Evolutionary conservation across 2,113 vertebrate genomes (phyloP), one percentile per base, ranked within the genome.

Genomic region (Malurus melanocephalus): DNA sequence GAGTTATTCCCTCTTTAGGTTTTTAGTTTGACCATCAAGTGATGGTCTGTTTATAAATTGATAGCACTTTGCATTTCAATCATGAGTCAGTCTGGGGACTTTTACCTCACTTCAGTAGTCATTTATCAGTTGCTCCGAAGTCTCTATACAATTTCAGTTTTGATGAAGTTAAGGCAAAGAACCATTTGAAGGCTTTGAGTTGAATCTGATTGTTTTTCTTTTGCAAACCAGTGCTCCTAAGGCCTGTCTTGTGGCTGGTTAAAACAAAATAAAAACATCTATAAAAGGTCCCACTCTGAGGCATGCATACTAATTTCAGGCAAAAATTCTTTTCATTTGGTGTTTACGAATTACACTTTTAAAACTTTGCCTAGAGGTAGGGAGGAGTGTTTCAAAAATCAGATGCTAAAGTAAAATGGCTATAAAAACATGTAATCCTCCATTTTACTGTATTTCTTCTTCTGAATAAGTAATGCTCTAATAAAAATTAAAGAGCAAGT

Each of bases 401-500:
- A 94, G 71, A 93, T 88, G 92, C 65, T 95, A 94, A 94, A 91
- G 51, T 92, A 89, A 96, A 85, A 93, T 80, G 32, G 88, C 88
- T 89, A 55, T 80, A 67, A 82, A 94, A 95, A 67, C 64, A 74
- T 60, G 77, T 91, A 76, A 93, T 94, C 84, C 95, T 93, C 93
- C 77, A 81, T 94, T 96, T 95, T 93, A 89, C 68, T 88, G 17
- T 71, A 80, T 87, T 96, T 94, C 85, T 87, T 95, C 93, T 88
- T 85, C 90, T 95, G 92, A 91, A 28, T 96, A 97, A 97, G 94
- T 97, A 96, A 96, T 94, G 35, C 79, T 94, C 89, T 97, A 97
- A 97, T 96, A 97, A 97, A 97, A 97, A 98, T 98, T 98, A 98
- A 98, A 98, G 98, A 98, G 97, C 98, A 98, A 98, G 98, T 98